Evolutionary conservation across 2,113 vertebrate species (phyloP), one percentile per base, ranked within the genome.

Genomic region (Recurvirostra avosetta): DNA sequence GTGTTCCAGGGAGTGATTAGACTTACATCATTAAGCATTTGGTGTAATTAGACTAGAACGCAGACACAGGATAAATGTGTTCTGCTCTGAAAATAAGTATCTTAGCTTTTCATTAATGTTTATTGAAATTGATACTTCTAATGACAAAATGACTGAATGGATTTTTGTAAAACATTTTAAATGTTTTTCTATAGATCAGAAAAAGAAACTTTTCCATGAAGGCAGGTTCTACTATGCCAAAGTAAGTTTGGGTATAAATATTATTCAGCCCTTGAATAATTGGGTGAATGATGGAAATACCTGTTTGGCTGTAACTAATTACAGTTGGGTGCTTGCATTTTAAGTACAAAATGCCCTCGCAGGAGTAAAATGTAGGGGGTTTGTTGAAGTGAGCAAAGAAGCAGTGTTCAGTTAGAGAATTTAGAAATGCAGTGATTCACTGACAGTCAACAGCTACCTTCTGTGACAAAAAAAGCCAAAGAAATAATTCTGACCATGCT

Each of bases 91-190:
- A 94, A 96, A 79, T 65, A 73, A 89, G 49, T 53, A 52, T 71
- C 87, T 86, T 71, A 85, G 43, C 66, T 88, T 88, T 89, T 88
- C 79, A 50, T 81, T 88, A 90, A 62, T 77, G 78, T 77, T 94
- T 91, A 72, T 72, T 59, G 94, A 59, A 84, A 88, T 36, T n/a
- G 58, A 49, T 59, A n/a, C 7, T 76, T 88, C 47, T 77, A 75
- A 88, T 93, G 67, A 80, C 25, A 67, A 40, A 34, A 73, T 92
- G 85, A 91, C 62, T 74, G 66, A 96, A 59, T 59, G 15, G 49
- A 40, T 38, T 84, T 62, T 5, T 26, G 11, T 18, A 47, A 82
- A 75, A 41, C 12, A 21, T 88, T 90, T 86, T 2, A 71, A 72
- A 80, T 9, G 2, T 61, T 61, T 68, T 66, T 49, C 19, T 30